A percentile compares a stretch with the other conserved stretches of the same genome.
Evolutionary conservation across 1,140 invertebrate species (phyloP).

Genomic region (Mamestra configurata): DNA sequence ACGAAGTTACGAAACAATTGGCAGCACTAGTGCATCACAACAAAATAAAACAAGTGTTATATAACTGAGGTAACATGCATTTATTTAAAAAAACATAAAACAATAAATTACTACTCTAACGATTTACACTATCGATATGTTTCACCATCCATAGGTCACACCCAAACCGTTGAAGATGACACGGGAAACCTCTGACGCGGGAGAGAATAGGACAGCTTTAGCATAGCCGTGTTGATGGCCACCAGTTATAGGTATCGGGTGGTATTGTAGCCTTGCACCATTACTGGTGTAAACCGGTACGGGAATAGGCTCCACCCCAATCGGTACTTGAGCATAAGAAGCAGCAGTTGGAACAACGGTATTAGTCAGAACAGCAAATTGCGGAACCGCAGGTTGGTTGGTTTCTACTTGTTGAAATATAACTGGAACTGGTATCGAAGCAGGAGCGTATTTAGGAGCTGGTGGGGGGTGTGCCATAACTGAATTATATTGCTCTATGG

Average conservation of each 20-base stretch:
- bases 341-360: neutral
- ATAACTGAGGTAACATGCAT: constrained; percentile 4
- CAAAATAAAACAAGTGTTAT: constrained; percentile 12
- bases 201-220: constrained; percentile 21
- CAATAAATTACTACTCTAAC: constrained; percentile 37
- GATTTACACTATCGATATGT: neutral
- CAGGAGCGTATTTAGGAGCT: neutral
- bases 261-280: neutral
- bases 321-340: neutral
- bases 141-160: constrained; percentile 36
- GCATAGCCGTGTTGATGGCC: constrained; percentile 1
- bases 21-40: constrained; percentile 15
- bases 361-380: neutral
- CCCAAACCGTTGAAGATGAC: constrained; percentile 34
- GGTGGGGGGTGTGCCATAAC: constrained; percentile 11
- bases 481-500: constrained; percentile 19
- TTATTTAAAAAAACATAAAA: constrained; percentile 21
- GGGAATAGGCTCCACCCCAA: constrained; percentile 2
- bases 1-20: neutral
- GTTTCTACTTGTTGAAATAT: neutral
- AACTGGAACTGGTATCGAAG: constrained; percentile 14
- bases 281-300: neutral
- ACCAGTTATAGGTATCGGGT: neutral
- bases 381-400: neutral
- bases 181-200: constrained; percentile 29